Percentiles rank a stretch among this genome's conserved stretches.
Conservation (phyloP, 2,888 invertebrate genomes). For the Pollenia labialis region DNA sequence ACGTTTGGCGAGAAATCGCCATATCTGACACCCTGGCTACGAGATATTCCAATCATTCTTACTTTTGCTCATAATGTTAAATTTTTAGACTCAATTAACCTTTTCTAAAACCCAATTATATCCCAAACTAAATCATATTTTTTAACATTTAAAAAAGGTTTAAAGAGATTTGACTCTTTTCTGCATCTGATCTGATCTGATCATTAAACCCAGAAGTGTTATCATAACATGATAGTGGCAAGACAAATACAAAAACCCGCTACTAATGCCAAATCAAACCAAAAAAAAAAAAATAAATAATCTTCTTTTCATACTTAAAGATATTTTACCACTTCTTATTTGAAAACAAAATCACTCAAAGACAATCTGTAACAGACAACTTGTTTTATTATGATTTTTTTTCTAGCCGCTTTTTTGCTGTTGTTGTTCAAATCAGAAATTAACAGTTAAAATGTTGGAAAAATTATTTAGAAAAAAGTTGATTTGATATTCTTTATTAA, state of each 20-base stretch:
- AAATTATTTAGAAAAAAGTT: slow-evolving; percentile 44
- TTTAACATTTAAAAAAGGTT: background rate
- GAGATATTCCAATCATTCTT: too few species aligned
- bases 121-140: too few species aligned
- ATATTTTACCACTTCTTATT: slow-evolving; percentile 17
- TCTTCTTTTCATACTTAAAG: slow-evolving; percentile 19
- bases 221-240: slow-evolving; percentile 54
- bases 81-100: too few species aligned
- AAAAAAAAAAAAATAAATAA: slow-evolving; percentile 39
- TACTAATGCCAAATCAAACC: slow-evolving; percentile 66
- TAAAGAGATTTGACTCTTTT: slow-evolving; percentile 27
- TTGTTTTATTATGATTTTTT: slow-evolving; percentile 60
- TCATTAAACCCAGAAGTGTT: slow-evolving; percentile 58
- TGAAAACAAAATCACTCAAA: slow-evolving; percentile 32
- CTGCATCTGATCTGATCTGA: slow-evolving; percentile 23
- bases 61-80: too few species aligned
- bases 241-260: slow-evolving; percentile 51
- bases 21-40: too few species aligned
- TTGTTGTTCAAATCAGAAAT: slow-evolving; percentile 45
- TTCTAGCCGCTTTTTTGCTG: slow-evolving; percentile 4
- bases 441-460: slow-evolving; percentile 69
- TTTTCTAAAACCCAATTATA: too few species aligned
- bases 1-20: too few species aligned
- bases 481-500: slow-evolving; percentile 53
- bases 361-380: slow-evolving; percentile 53